These are phyloP conservation scores for Leucoraja ocellata DNA, from an alignment of 2,797 vertebrate genomes.

Conservation along the genomic window DNA sequence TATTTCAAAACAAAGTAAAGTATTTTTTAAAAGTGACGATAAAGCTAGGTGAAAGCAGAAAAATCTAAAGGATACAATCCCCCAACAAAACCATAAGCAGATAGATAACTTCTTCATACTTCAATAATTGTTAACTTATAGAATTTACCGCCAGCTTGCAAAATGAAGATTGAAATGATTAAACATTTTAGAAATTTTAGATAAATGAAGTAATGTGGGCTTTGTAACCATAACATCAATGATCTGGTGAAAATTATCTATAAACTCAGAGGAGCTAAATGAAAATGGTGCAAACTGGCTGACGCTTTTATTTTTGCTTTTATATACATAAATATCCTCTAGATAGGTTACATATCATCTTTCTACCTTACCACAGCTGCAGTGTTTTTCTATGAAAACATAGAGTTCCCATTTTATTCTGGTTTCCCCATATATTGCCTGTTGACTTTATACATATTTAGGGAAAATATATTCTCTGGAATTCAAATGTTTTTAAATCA, in stretches of 20 bases:
- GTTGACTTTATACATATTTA: background rate
- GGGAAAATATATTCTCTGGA: background rate
- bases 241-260: background rate
- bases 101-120: background rate
- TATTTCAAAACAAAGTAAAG: background rate
- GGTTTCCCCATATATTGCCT: background rate
- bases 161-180: background rate
- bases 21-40: background rate
- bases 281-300: background rate
- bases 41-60: background rate
- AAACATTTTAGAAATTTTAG: background rate
- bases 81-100: slow-evolving; percentile 1
- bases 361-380: background rate
- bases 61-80: background rate
- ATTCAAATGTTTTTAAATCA: slow-evolving; percentile 5
- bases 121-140: background rate
- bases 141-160: background rate
- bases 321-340: background rate
- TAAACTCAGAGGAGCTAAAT: background rate
- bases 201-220: background rate
- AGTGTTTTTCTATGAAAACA: background rate
- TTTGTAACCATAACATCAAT: background rate
- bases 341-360: background rate
- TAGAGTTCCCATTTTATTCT: background rate
- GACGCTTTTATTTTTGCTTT: background rate